Percentiles rank a stretch among this genome's conserved stretches.
phyloP scores from a whole-genome alignment of 30 jellyfish, hydroid and myxozoan species.

The Chrysaora quinquecirrha region DNA sequence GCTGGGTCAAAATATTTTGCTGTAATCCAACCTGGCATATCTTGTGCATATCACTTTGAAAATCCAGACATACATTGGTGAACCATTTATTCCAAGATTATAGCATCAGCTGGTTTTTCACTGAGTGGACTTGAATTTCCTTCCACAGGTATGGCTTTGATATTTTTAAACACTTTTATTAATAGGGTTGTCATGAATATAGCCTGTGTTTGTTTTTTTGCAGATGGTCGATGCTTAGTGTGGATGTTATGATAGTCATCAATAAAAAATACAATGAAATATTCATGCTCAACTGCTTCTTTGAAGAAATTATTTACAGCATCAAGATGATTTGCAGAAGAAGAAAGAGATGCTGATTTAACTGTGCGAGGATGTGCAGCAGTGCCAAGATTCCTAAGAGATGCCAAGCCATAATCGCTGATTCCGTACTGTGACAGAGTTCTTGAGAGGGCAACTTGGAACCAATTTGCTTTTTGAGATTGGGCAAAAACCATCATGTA shows the following conservation, averaged over 20 bases:
- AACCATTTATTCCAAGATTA: background rate
- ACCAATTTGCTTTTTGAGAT: slow-evolving; percentile 40
- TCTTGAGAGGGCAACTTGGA: slow-evolving; percentile 49
- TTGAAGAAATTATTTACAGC: background rate
- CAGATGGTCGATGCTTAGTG: slow-evolving; percentile 35
- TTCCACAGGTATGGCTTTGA: background rate
- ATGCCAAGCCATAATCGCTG: slow-evolving; percentile 29
- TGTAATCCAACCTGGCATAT: slow-evolving; percentile 22
- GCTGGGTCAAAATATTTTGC: slow-evolving; percentile 28
- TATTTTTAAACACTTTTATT: slow-evolving; percentile 8
- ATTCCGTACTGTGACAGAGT: slow-evolving; percentile 37
- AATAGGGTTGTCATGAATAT: slow-evolving; percentile 33
- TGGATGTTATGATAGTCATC: slow-evolving; percentile 47
- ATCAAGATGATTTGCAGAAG: slow-evolving; percentile 4
- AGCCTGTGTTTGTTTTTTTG: slow-evolving; percentile 12
- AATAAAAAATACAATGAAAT: slow-evolving; percentile 31
- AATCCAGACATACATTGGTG: background rate
- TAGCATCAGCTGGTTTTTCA: slow-evolving; percentile 7
- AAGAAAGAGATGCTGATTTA: background rate
- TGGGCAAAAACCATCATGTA: slow-evolving; percentile 35
- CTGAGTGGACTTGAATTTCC: background rate
- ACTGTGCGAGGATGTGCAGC: slow-evolving; percentile 36
- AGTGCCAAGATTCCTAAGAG: slow-evolving; percentile 30
- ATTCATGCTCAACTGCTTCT: slow-evolving; percentile 9
- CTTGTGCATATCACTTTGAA: slow-evolving; percentile 3